Evolutionary conservation across 2,797 vertebrate species (phyloP).

Genomic region (Smutsia gigantea): DNA sequence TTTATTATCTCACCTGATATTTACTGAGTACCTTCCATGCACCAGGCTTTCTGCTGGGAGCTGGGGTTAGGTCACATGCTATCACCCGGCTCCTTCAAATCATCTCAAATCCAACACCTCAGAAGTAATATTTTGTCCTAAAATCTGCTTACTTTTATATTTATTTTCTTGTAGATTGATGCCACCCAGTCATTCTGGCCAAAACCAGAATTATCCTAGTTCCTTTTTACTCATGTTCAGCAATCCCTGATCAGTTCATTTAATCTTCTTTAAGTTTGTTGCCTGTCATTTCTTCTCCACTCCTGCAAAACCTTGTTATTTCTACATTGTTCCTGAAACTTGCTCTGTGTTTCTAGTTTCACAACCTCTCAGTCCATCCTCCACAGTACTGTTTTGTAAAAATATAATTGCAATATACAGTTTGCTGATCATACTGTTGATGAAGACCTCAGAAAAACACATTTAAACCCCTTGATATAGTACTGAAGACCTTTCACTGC

Average conservation of each 20-base stretch:
- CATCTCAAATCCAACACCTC: slow-evolving; percentile 2
- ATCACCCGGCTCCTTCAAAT: neutral
- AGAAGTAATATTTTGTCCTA: neutral
- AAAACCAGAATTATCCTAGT: neutral
- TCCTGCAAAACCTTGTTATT: neutral
- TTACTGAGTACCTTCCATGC: neutral
- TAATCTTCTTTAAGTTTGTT: neutral
- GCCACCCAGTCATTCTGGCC: neutral
- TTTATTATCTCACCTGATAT: neutral
- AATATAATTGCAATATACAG: neutral
- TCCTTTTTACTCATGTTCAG: neutral
- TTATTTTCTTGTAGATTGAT: neutral
- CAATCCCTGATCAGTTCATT: neutral
- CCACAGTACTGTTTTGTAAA: neutral
- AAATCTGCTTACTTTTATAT: neutral
- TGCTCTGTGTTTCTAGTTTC: neutral
- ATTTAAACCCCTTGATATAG: neutral
- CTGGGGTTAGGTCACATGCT: neutral
- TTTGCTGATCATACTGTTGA: neutral
- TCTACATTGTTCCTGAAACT: neutral
- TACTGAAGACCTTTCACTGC: neutral
- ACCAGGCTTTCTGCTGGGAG: neutral
- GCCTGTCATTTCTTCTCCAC: neutral
- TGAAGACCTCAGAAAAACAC: slow-evolving; percentile 16
- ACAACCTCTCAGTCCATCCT: neutral